Evolutionary conservation across 1,140 invertebrate species (phyloP).

Genomic region (Meloidogyne hapla): DNA sequence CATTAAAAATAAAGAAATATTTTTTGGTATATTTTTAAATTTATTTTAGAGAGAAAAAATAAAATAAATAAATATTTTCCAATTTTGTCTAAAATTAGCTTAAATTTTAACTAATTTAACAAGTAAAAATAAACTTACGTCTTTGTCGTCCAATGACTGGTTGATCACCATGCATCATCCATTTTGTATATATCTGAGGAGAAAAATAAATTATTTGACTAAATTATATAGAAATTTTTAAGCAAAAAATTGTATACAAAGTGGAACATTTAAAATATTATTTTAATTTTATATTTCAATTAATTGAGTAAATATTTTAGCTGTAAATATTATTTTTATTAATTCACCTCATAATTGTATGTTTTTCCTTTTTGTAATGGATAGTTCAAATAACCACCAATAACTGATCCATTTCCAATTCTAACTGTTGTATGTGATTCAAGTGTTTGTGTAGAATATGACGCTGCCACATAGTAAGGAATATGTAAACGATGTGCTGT

Average conservation of each 20-base stretch:
- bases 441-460: slow-evolving; percentile 57
- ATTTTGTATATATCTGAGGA: slow-evolving; percentile 55
- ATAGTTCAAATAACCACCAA: slow-evolving; percentile 63
- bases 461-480: slow-evolving; percentile 63
- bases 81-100: not conserved
- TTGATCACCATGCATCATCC: slow-evolving; percentile 53
- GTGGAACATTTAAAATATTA: too few species aligned
- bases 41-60: too few species aligned
- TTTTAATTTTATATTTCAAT: too few species aligned
- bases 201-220: too few species aligned
- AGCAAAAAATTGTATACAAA: too few species aligned
- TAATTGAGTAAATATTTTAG: slow-evolving; percentile 58
- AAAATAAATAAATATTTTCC: not conserved
- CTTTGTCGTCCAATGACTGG: slow-evolving; percentile 55
- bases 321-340: too few species aligned
- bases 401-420: slow-evolving; percentile 60
- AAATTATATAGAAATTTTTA: too few species aligned
- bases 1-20: not conserved
- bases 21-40: not conserved
- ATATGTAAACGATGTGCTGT: slow-evolving; percentile 57
- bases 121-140: slow-evolving; percentile 40
- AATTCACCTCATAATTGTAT: slow-evolving; percentile 60
- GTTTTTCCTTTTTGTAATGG: slow-evolving; percentile 61
- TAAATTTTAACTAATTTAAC: not conserved
- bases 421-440: slow-evolving; percentile 45